These are phyloP conservation scores for Thomomys bottae DNA, from an alignment of 2,113 vertebrate species.

Conservation along the genomic window DNA sequence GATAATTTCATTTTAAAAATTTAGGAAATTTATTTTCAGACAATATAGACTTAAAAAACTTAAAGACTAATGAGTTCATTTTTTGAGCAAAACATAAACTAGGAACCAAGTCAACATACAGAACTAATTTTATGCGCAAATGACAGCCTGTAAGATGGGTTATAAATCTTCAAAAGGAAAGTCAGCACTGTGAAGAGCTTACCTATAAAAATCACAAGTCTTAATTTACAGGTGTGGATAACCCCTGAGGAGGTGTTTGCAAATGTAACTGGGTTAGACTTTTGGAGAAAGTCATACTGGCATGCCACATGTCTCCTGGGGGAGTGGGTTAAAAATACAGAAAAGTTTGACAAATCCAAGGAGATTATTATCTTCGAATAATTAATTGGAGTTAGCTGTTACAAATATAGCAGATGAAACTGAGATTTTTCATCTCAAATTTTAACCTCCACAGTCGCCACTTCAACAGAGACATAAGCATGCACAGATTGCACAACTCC, in stretches of 20 bases:
- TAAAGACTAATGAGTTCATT: neutral
- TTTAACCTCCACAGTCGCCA: neutral
- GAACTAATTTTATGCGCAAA: neutral
- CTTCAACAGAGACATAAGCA: neutral
- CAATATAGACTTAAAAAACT: conserved; percentile 3
- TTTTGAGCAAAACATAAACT: conserved; percentile 14
- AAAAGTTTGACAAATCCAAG: neutral
- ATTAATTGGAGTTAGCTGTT: conserved; percentile 52
- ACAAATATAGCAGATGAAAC: conserved; percentile 38
- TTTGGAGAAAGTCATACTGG: neutral
- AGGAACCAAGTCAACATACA: neutral
- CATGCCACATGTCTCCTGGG: neutral
- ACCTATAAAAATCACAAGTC: neutral
- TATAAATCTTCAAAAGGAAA: conserved; percentile 28
- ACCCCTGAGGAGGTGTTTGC: neutral
- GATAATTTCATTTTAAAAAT: conserved; percentile 20
- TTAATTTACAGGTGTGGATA: conserved; percentile 1
- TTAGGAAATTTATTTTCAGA: conserved; percentile 24
- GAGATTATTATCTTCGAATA: conserved; percentile 43
- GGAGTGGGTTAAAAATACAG: conserved; percentile 24
- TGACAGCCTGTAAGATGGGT: neutral
- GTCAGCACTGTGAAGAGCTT: neutral
- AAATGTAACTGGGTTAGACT: neutral
- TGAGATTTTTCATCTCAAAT: neutral
- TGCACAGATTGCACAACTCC: neutral